These are phyloP conservation scores for Dendrocincla tyrannina DNA, from an alignment of 2,797 vertebrate genomes.

Conservation along the genomic window DNA sequence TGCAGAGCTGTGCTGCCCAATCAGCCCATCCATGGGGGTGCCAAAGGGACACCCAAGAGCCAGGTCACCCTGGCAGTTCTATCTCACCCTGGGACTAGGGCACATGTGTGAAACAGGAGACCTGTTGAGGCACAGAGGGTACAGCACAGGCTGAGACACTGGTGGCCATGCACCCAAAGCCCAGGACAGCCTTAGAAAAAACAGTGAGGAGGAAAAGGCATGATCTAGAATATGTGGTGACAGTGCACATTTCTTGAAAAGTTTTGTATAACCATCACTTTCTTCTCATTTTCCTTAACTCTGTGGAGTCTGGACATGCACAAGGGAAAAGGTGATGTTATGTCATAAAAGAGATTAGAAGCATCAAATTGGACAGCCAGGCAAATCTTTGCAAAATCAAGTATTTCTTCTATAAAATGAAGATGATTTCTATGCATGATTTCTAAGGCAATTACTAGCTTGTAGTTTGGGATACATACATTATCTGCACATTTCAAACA, in stretches of 20 bases:
- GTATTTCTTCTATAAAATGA: neutral
- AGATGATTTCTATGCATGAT: neutral
- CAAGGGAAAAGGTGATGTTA: neutral
- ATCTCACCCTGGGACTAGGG: neutral
- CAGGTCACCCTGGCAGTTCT: neutral
- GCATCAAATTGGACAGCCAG: neutral
- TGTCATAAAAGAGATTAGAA: neutral
- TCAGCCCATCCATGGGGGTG: neutral
- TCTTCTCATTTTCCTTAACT: neutral
- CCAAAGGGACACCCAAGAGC: conserved; percentile 45
- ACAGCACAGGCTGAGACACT: neutral
- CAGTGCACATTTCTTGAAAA: neutral
- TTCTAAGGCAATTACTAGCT: neutral
- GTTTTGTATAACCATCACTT: neutral
- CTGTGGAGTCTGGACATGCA: neutral
- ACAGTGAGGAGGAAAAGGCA: neutral
- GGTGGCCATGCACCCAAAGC: neutral
- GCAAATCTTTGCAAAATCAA: neutral
- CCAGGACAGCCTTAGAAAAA: neutral
- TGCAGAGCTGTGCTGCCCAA: neutral
- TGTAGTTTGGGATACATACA: neutral
- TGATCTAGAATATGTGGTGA: neutral
- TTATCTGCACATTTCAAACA: neutral
- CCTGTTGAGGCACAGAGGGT: neutral
- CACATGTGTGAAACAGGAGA: neutral